Percentiles rank a stretch among this genome's conserved stretches.
Evolutionary conservation across 1,140 invertebrate species (phyloP).

Genomic region (Hylyphantes graminicola): DNA sequence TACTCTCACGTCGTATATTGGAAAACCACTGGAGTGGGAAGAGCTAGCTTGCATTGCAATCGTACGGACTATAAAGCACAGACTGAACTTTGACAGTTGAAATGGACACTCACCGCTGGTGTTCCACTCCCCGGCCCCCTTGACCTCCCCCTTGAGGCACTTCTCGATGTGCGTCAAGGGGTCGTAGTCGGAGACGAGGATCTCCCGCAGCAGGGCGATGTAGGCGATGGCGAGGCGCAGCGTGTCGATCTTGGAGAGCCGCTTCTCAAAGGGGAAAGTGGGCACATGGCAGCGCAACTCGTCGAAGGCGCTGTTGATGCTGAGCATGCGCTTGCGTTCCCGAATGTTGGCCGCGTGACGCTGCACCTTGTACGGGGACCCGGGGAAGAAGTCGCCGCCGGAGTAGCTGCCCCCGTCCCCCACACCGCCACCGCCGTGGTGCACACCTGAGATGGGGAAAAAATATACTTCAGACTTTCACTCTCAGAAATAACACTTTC

Average conservation of each 20-base stretch:
- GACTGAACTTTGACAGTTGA: too few species aligned
- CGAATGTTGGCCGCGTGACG: constrained; percentile 92
- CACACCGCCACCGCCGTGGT: constrained; percentile 29
- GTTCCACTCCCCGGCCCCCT: constrained; percentile 88
- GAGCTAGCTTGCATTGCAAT: too few species aligned
- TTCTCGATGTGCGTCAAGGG: constrained; percentile 93
- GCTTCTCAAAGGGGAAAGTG: constrained; percentile 93
- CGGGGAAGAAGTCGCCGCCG: constrained; percentile 13
- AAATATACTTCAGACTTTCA: too few species aligned
- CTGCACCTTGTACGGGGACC: constrained; percentile 73
- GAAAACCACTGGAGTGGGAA: too few species aligned
- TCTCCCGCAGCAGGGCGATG: constrained; percentile 90
- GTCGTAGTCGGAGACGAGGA: constrained; percentile 86
- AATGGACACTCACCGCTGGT: constrained; percentile 92
- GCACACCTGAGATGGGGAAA: not conserved
- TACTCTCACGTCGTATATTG: too few species aligned
- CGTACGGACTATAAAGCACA: too few species aligned
- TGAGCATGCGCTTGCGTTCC: constrained; percentile 92
- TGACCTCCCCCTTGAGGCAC: constrained; percentile 87
- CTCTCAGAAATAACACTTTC: too few species aligned
- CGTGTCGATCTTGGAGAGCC: constrained; percentile 93
- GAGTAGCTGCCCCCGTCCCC: constrained; percentile 1
- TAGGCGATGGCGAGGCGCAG: constrained; percentile 93
- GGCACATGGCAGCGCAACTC: constrained; percentile 89
- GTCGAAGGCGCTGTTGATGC: constrained; percentile 95